Conservation (phyloP, 1,140 invertebrate genomes). For the Apis florea region DNA sequence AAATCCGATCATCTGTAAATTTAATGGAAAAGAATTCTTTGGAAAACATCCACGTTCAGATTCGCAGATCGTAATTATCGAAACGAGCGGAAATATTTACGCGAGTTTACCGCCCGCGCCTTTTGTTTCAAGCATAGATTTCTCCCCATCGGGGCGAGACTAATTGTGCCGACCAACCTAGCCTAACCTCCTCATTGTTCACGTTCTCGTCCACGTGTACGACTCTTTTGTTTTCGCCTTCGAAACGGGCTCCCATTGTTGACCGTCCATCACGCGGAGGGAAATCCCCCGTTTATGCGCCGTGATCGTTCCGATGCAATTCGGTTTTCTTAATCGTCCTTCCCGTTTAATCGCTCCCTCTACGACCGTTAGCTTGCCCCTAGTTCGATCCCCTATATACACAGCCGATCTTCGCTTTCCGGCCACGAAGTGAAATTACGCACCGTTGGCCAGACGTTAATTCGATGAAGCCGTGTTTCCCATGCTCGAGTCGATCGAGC, state of each 20-base stretch:
- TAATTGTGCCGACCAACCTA: conserved; percentile 56
- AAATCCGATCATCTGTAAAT: no score
- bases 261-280: neutral
- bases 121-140: conserved; percentile 39
- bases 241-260: neutral
- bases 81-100: conserved; percentile 55
- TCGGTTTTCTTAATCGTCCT: conserved; percentile 21
- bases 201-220: conserved; percentile 6
- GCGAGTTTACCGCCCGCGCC: conserved; percentile 13
- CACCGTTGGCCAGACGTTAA: neutral
- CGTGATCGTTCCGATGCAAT: neutral
- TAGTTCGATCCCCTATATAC: no score
- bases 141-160: conserved; percentile 20
- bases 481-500: no score
- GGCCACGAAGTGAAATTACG: neutral
- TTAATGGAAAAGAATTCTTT: no score
- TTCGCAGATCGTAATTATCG: neutral
- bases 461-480: neutral
- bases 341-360: neutral
- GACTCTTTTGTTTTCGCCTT: conserved; percentile 36
- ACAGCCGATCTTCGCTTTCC: neutral
- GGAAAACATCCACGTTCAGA: neutral
- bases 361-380: neutral
- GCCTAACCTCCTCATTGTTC: conserved; percentile 53
- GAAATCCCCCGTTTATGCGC: neutral